These are phyloP conservation scores for Peromyscus maniculatus DNA, from an alignment of 2,113 vertebrate genomes.

Conservation along the genomic window DNA sequence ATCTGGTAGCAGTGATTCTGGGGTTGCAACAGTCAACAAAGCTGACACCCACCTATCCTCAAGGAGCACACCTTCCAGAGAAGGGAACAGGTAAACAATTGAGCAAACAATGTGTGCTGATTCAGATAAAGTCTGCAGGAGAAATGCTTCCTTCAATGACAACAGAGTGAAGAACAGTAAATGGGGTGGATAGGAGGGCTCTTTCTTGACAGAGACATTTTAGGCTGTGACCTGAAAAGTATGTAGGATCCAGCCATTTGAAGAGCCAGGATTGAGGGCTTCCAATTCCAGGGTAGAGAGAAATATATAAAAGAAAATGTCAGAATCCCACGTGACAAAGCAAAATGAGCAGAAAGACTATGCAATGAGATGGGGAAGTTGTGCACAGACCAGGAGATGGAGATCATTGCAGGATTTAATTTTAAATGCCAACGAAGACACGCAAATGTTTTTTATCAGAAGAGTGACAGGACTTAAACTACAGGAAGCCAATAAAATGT, in stretches of 20 bases:
- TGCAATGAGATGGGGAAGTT: not conserved
- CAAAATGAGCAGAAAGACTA: not conserved
- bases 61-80: not conserved
- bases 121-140: not conserved
- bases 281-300: not conserved
- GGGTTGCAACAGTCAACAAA: not conserved
- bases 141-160: not conserved
- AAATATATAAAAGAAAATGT: not conserved
- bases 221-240: not conserved
- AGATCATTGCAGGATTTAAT: slow-evolving; percentile 30
- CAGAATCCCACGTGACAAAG: not conserved
- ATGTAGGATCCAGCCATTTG: not conserved
- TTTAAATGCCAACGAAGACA: slow-evolving; percentile 43
- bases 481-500: not conserved
- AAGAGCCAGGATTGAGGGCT: not conserved
- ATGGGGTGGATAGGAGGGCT: not conserved
- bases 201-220: not conserved
- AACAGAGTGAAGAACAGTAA: not conserved
- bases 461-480: slow-evolving; percentile 40
- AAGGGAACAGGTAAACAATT: not conserved
- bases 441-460: slow-evolving; percentile 43
- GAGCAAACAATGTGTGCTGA: not conserved
- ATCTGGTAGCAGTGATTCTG: not conserved
- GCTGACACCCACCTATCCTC: not conserved
- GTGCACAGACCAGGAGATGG: not conserved